These are phyloP conservation scores for Artemia sinica DNA, from an alignment of 2,888 invertebrate species.

Conservation along the genomic window DNA sequence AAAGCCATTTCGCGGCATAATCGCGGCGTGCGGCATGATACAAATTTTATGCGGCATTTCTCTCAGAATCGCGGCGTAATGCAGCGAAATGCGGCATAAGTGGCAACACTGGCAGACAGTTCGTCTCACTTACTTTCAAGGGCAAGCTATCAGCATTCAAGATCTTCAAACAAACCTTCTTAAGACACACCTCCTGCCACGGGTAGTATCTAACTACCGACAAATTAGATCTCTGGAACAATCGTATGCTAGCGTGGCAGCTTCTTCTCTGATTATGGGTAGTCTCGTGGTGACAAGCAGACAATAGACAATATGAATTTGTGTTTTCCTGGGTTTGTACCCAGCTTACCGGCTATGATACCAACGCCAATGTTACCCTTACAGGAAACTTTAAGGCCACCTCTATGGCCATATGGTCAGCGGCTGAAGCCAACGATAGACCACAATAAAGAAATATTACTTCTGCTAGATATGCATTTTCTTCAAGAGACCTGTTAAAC, in stretches of 20 bases:
- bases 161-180: not conserved
- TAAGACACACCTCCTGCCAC: slow-evolving; percentile 2
- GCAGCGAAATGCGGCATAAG: no score
- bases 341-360: not conserved
- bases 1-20: no score
- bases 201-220: slow-evolving; percentile 2
- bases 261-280: not conserved
- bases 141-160: not conserved
- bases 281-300: slow-evolving; percentile 8
- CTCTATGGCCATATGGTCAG: not conserved
- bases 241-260: not conserved
- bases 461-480: not conserved
- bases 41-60: no score
- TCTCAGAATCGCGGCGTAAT: no score
- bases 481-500: not conserved
- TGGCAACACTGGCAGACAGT: no score
- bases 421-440: not conserved
- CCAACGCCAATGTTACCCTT: not conserved
- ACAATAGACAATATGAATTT: not conserved
- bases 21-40: no score
- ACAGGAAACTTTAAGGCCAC: not conserved
- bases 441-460: slow-evolving; percentile 11
- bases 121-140: not conserved
- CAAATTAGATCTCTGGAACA: not conserved
- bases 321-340: slow-evolving; percentile 1